Base-by-base conservation (phyloP, 1,140 invertebrate species). In the Meteorus sp. region DNA sequence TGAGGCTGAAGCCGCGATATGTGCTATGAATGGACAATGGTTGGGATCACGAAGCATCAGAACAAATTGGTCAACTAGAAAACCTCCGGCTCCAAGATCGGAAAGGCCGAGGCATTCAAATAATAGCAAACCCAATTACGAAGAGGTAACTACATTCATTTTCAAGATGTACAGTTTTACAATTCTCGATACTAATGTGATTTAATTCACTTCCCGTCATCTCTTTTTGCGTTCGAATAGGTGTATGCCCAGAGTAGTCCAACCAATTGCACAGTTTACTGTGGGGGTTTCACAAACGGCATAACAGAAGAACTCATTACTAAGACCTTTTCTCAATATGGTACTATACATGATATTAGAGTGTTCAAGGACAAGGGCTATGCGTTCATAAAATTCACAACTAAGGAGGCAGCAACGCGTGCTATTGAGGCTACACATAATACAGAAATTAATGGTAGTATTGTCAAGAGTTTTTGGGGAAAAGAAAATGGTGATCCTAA, bases 351-450 rank as follows among this genome's bases (percentile, higher is more conserved):
- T 78, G 97, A 99, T 80, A 91, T 99, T 65, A 86, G 97, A 79
- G 94, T 97, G 57, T 99, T 99, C 83, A 98, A 98, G 81, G 95
- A 98, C 73, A 99, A 99, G 81, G 97, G 97, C 60, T 99, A 98
- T 81, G 95, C 97, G 67, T 99, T 99, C 81, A 93, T 99, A 77
- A 97, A 96, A 78, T 99, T 98, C 82, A 90, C 92, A 27, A 94
- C 92, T 61, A 99, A 99, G 82, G 95, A 98, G 81, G 88, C 93
- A 2, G 98, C 98, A 6, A 94, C 95, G 43, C 90, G 94, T 77
- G 97, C 97, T 59, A 99, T 99, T 70, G 94, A 97, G 75, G 89
- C 90, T 45, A 93, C 96, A 71, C 95, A 99, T 81, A 97, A 97
- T 70, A 95, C 92, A 56, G 96, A 98, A 80, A 92, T 99, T 58